Percentiles rank a stretch among this genome's conserved stretches.
Conservation (phyloP, 2,797 vertebrate genomes). For the Strix occidentalis region DNA sequence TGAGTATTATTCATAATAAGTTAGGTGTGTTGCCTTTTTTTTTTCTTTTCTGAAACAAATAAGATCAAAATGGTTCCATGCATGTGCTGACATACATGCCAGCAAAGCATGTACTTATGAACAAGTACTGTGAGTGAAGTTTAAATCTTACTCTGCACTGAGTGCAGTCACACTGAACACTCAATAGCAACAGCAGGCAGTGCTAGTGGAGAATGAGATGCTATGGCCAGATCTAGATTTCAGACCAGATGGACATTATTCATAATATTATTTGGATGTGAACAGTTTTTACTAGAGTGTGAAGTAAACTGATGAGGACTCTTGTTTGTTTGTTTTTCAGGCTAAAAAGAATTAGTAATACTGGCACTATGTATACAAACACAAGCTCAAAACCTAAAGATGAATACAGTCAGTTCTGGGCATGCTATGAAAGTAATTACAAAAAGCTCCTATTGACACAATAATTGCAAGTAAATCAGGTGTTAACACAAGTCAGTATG, state of each 20-base stretch:
- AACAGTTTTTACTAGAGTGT: conserved; percentile 3
- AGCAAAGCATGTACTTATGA: background rate
- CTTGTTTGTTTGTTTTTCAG: background rate
- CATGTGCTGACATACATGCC: background rate
- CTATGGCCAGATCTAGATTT: background rate
- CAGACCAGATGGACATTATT: conserved; percentile 31
- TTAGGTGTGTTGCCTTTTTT: background rate
- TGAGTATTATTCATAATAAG: background rate
- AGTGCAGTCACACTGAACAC: background rate
- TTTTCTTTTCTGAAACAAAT: background rate
- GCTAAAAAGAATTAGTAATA: background rate
- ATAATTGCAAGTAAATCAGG: background rate
- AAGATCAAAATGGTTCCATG: background rate
- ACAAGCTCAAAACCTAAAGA: background rate
- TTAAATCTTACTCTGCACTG: background rate
- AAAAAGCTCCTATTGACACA: background rate
- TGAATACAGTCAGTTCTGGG: background rate
- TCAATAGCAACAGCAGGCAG: background rate
- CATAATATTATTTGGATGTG: conserved; percentile 2
- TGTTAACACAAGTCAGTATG: background rate
- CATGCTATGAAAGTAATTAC: background rate
- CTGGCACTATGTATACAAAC: background rate
- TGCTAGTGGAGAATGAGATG: background rate
- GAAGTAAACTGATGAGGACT: conserved; percentile 29
- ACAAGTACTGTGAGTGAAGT: background rate